Evolutionary conservation across 2,113 vertebrate genomes (phyloP).

Genomic region (Xenopus borealis): DNA sequence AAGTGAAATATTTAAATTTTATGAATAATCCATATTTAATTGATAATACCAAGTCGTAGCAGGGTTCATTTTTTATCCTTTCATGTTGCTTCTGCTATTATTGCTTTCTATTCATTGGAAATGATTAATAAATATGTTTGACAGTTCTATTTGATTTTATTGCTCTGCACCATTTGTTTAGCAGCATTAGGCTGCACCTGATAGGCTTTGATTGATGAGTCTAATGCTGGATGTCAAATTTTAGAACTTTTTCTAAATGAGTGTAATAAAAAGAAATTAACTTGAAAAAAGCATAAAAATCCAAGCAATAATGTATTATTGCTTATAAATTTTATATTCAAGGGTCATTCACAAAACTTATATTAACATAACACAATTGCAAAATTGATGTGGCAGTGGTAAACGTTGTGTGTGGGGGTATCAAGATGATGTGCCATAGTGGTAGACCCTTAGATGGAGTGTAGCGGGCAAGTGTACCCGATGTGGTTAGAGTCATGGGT

Average conservation of each 20-base stretch:
- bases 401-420: too few species aligned
- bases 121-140: constrained; percentile 12
- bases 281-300: background rate
- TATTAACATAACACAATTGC: too few species aligned
- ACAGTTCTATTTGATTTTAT: constrained; percentile 4
- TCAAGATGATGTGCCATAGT: too few species aligned
- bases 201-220: background rate
- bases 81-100: background rate
- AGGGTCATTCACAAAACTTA: too few species aligned
- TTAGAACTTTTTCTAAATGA: background rate
- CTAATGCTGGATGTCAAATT: background rate
- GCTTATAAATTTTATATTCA: too few species aligned
- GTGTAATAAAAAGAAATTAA: background rate
- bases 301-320: too few species aligned
- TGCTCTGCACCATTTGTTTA: constrained; percentile 9
- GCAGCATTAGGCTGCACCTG: background rate
- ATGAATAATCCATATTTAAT: constrained; percentile 14
- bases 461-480: too few species aligned
- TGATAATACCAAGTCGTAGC: background rate
- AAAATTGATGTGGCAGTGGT: too few species aligned
- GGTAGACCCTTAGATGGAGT: too few species aligned
- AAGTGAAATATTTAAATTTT: constrained; percentile 14
- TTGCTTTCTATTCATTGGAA: constrained; percentile 3
- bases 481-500: too few species aligned
- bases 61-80: background rate